phyloP scores from a whole-genome alignment of 1,140 invertebrate species.

The Meloidogyne hapla region DNA sequence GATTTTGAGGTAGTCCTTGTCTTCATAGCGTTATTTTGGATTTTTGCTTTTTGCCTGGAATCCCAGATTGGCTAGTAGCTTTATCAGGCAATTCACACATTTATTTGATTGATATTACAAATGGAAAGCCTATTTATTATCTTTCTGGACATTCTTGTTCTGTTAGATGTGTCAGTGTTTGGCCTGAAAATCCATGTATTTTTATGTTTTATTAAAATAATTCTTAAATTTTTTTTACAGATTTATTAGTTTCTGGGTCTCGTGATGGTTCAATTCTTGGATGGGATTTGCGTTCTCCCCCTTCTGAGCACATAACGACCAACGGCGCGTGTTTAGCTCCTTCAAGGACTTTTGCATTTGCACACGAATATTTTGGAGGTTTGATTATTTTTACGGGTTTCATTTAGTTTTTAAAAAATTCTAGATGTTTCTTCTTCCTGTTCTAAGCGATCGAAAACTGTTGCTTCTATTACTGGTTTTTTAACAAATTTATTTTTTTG shows the following conservation, averaged over 20 bases:
- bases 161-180: slow-evolving; percentile 19
- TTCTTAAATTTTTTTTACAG: slow-evolving; percentile 8
- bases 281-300: slow-evolving; percentile 30
- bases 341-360: slow-evolving; percentile 5
- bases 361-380: slow-evolving; percentile 1
- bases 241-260: slow-evolving; percentile 39
- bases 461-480: slow-evolving; percentile 21
- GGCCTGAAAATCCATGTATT: slow-evolving; percentile 26
- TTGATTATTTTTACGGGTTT: not conserved
- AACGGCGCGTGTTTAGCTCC: not conserved
- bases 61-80: slow-evolving; percentile 21
- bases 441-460: slow-evolving; percentile 11
- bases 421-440: not conserved
- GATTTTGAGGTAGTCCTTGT: slow-evolving; percentile 9
- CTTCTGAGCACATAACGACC: not conserved
- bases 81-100: slow-evolving; percentile 26
- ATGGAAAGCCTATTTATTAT: slow-evolving; percentile 12
- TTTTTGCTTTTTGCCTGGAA: slow-evolving; percentile 31
- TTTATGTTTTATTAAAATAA: slow-evolving; percentile 6
- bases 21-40: slow-evolving; percentile 35
- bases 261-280: slow-evolving; percentile 33
- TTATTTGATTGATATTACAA: slow-evolving; percentile 33
- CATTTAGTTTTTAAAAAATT: not conserved
- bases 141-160: slow-evolving; percentile 25
- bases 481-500: not conserved